Base-by-base conservation (phyloP, 1,140 invertebrate genomes). In the Wiebesia pumilae region DNA sequence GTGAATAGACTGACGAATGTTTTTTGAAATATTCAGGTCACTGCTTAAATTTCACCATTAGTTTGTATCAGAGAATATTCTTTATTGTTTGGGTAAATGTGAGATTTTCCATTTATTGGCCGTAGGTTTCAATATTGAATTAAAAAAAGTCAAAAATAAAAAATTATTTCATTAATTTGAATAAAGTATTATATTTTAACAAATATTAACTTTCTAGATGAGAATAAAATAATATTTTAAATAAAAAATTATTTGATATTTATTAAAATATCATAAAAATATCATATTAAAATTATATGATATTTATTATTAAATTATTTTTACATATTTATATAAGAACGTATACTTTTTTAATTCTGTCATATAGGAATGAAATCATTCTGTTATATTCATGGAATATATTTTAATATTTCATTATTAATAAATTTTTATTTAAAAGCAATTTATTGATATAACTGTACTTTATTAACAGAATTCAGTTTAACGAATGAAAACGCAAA, bases 31-130 rank as follows among this genome's bases (percentile, higher is more conserved):
- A 69, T 54, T 62, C 67, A 35, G 79, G 54, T 86, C 67, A 81
- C 51, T 77, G 84, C 84, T 81, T 81, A 77, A 77, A 81, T 77
- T 27, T 77, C 10, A 3, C 69, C 35, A 81, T 81, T 73, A 47
- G 73, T 71, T 21, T 33, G 27, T 75, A 65, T 85, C 24, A 75
- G 35, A 51, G 40, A 71, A 73, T 62, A 58, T 75, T 85, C 38
- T 0, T 67, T 10, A 81, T 81, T 85, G 84, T 81, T 80, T 62
- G 78, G 67, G 69, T 40, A 71, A 69, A 75, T 21, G 67, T 62
- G 78, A 40, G 43, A 51, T 81, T 81, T 85, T 81, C 24, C n/a
- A 3, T 14, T 67, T 1, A 27, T 24, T 62, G 67, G 35, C 47
- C 47, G 30, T 47, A n/a, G 47, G 33, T 69, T 80, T 71, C 75